Conservation (phyloP, 2,888 invertebrate species). For the Meganola albula region DNA sequence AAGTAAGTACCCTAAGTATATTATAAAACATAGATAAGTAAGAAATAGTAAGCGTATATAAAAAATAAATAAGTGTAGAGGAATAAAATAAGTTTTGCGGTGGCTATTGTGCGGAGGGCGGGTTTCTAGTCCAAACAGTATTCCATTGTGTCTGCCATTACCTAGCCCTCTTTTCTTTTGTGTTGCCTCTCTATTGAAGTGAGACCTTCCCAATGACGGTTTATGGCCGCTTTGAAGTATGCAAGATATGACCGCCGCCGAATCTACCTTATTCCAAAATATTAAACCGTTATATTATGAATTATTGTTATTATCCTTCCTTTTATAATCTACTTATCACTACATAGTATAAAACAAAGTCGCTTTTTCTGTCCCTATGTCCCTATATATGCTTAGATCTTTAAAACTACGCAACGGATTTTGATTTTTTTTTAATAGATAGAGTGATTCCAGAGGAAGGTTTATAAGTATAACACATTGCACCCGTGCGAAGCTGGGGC, state of each 20-base stretch:
- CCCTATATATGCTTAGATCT: no score
- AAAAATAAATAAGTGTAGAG: constrained; percentile 64
- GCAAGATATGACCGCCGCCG: constrained; percentile 47
- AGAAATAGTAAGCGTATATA: no score
- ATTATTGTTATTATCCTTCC: constrained; percentile 7
- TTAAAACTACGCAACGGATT: no score
- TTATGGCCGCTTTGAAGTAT: constrained; percentile 69
- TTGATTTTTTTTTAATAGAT: no score
- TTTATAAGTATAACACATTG: no score
- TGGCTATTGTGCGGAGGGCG: constrained; percentile 59
- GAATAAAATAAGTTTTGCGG: constrained; percentile 71
- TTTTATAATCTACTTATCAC: no score
- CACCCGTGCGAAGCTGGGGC: no score
- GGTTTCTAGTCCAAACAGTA: constrained; percentile 72
- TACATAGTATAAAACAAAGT: no score
- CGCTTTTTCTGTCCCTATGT: no score
- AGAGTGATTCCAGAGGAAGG: no score
- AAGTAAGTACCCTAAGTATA: no score
- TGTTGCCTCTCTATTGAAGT: constrained; percentile 71
- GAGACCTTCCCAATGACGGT: constrained; percentile 73
- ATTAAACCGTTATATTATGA: constrained; percentile 25
- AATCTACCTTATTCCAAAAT: constrained; percentile 38
- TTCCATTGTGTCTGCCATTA: constrained; percentile 74
- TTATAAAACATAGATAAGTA: no score
- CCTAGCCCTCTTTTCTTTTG: constrained; percentile 76